Conservation (phyloP, 2,113 vertebrate genomes). For the Campylomormyrus tamandua region DNA sequence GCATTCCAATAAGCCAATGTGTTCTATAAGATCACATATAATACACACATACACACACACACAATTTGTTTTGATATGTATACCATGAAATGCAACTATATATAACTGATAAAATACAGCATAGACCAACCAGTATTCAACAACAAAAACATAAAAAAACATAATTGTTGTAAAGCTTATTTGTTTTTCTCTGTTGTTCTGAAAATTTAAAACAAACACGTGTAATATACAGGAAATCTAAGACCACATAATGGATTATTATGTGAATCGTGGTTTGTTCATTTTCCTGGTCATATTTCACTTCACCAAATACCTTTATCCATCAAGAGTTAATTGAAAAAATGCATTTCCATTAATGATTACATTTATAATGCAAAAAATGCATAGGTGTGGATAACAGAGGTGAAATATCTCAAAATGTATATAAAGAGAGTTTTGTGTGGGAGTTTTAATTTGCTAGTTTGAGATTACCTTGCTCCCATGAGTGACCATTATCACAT, state of each 20-base stretch:
- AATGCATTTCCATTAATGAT: background rate
- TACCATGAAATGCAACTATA: background rate
- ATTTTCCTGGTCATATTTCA: background rate
- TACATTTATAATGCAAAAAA: background rate
- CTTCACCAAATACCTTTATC: background rate
- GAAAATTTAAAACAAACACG: background rate
- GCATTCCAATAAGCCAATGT: background rate
- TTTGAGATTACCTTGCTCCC: constrained; percentile 41
- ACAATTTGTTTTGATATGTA: background rate
- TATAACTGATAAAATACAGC: background rate
- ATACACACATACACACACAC: background rate
- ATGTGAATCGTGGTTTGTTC: background rate
- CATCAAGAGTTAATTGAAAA: too few species aligned
- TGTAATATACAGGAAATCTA: background rate
- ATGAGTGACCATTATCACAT: constrained; percentile 43
- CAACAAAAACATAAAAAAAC: background rate
- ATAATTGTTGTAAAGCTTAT: background rate
- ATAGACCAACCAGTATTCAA: background rate
- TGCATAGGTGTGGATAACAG: background rate
- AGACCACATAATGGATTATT: background rate
- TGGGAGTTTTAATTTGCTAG: constrained; percentile 37
- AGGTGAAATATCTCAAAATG: background rate
- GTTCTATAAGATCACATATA: background rate
- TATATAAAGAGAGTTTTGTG: background rate
- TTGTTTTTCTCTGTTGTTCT: background rate